Evolutionary conservation across 2,888 invertebrate species (phyloP).

Genomic region (Gymnocheta viridis): DNA sequence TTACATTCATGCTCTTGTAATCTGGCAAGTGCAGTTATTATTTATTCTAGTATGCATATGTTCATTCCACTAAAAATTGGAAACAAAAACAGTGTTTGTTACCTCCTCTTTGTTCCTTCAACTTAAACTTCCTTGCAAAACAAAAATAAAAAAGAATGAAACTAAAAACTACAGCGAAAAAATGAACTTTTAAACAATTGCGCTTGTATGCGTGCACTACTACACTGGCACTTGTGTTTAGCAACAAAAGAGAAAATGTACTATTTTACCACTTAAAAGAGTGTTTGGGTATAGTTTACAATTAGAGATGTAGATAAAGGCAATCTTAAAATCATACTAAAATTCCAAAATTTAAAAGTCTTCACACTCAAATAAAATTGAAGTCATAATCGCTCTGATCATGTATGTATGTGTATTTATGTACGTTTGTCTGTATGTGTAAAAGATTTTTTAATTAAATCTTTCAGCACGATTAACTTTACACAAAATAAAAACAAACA

Average conservation of each 20-base stretch:
- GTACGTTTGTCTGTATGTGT: too few relatives aligned
- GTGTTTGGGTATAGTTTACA: not conserved
- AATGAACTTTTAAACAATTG: conserved; percentile 9
- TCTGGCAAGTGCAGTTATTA: conserved; percentile 30
- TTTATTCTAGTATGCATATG: conserved; percentile 25
- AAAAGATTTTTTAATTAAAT: not conserved
- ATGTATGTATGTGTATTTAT: too few relatives aligned
- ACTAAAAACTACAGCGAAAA: conserved; percentile 7
- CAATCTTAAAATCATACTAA: not conserved
- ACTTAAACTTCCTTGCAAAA: conserved; percentile 64
- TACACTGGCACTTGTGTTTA: conserved; percentile 2
- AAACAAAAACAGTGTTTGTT: conserved; percentile 28
- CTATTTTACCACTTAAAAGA: not conserved
- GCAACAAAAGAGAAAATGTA: not conserved
- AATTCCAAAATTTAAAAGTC: too few relatives aligned
- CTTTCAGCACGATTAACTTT: not conserved
- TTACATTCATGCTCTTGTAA: conserved; percentile 43
- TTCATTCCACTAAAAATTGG: conserved; percentile 1
- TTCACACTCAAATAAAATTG: too few relatives aligned
- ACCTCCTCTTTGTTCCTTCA: conserved; percentile 53
- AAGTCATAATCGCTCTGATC: too few relatives aligned
- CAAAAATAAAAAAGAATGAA: conserved; percentile 38
- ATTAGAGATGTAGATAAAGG: not conserved
- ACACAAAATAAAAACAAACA: not conserved
- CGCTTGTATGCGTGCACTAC: not conserved